phyloP scores from a whole-genome alignment of 53 echinoderm and acorn worm genomes.

The Holothuria leucospilota region DNA sequence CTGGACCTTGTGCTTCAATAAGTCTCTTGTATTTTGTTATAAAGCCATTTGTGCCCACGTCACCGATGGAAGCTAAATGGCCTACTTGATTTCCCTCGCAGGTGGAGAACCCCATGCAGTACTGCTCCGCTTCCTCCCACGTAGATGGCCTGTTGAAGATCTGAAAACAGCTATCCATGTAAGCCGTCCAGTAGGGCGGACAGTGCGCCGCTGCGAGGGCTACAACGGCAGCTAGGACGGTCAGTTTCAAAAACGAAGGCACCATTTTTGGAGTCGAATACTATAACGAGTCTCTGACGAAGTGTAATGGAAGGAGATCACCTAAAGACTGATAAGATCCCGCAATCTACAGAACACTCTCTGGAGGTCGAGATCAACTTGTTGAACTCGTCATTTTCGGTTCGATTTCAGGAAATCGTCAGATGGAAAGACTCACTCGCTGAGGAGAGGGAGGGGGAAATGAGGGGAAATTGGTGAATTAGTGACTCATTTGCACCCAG shows the following conservation, averaged over 20 bases:
- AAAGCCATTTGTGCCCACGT: slow-evolving; percentile 49
- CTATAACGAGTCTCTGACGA: too few species aligned
- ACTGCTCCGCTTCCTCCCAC: slow-evolving; percentile 56
- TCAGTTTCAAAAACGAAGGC: slow-evolving; percentile 10
- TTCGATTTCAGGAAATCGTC: too few species aligned
- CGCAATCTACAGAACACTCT: too few species aligned
- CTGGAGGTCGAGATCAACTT: too few species aligned
- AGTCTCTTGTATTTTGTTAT: slow-evolving; percentile 21
- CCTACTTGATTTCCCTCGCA: slow-evolving; percentile 63
- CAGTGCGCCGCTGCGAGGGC: slow-evolving; percentile 58
- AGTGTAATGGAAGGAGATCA: too few species aligned
- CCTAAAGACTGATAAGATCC: too few species aligned
- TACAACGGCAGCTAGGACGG: slow-evolving; percentile 22
- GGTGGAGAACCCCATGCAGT: slow-evolving; percentile 61
- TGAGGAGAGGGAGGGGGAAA: neutral
- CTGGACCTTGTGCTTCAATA: slow-evolving; percentile 1
- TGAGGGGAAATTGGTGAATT: slow-evolving; percentile 13
- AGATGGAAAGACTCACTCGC: too few species aligned
- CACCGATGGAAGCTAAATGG: slow-evolving; percentile 56
- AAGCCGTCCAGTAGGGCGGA: slow-evolving; percentile 63
- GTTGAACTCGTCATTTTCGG: too few species aligned
- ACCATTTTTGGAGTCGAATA: slow-evolving; percentile 4
- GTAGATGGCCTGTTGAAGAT: slow-evolving; percentile 46
- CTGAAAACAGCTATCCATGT: slow-evolving; percentile 56
- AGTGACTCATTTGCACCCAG: slow-evolving; percentile 1